Base-by-base conservation (phyloP, 37 sponge, comb jelly and placozoan species). In the Geodia barretti region DNA sequence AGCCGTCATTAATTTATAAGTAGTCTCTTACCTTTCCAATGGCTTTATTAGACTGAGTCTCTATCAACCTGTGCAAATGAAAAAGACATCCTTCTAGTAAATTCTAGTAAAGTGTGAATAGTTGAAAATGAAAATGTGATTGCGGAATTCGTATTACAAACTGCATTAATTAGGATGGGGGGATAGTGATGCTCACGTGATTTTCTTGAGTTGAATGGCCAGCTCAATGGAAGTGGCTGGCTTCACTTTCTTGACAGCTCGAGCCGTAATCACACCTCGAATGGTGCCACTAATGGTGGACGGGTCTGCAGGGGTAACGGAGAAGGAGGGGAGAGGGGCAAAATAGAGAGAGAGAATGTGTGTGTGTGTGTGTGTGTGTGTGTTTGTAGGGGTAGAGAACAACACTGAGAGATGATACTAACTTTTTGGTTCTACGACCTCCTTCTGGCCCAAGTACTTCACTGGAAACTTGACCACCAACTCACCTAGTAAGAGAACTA, bases 391-490 rank as follows among this genome's bases (percentile, higher is more conserved):
- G 35, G 60, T 3, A 60, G 33, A 76, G 35, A 11, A 30, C n/a
- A 34, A 40, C 33, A 28, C 35, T 9, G 63, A 60, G 76, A 60
- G 76, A 42, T 11, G 39, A 19, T 28, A 24, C 75, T 74, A 41
- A 89, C 91, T 74, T 68, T 80, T 85, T 14, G 62, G 39, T 23
- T 85, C 75, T 33, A 74, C 29, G 9, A 90, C 82, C 40, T 90
- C 91, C 36, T 64, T 78, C 42, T 87, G 88, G 0, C 91, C 91
- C 4, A 90, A 70, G 35, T 80, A 90, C 58, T 62, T 79, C 41
- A 90, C 91, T 7, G 60, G 25, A 63, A 85, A 90, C 3, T 39
- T 68, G n/a, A n/a, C n/a, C n/a, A n/a, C n/a, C n/a, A n/a, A n/a
- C n/a, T n/a, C n/a, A n/a, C n/a, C n/a, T n/a, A n/a, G n/a, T n/a